Conservation (phyloP, 2,888 invertebrate genomes). For the Ceraclea dissimilis region DNA sequence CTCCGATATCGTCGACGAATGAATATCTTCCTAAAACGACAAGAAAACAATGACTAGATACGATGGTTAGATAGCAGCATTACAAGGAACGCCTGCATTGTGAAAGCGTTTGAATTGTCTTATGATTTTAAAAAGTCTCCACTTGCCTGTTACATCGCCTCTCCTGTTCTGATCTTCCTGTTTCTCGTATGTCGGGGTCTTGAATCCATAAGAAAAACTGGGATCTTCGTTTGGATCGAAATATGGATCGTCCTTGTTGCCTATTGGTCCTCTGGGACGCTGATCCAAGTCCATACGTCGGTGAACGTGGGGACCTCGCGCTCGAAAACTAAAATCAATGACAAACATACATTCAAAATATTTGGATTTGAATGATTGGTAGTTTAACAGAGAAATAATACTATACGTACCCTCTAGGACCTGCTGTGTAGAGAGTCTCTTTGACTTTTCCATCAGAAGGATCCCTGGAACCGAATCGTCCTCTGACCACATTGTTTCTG, state of each 20-base stretch:
- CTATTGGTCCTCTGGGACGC: conserved; percentile 55
- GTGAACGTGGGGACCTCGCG: conserved; percentile 66
- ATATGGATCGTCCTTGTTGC: conserved; percentile 63
- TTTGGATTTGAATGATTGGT: no score
- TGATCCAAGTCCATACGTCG: conserved; percentile 66
- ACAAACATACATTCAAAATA: not conserved
- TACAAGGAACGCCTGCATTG: no score
- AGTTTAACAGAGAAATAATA: no score
- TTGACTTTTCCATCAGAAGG: conserved; percentile 63
- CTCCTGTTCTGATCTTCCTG: conserved; percentile 57
- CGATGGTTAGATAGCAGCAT: no score
- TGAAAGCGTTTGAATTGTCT: no score
- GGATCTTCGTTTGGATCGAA: conserved; percentile 73
- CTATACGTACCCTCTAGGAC: conserved; percentile 56
- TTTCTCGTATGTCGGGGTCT: conserved; percentile 59
- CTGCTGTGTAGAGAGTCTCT: conserved; percentile 67
- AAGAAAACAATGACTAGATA: no score
- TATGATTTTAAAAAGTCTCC: no score
- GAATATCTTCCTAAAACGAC: conserved; percentile 59
- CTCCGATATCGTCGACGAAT: conserved; percentile 67
- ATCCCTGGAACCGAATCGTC: conserved; percentile 65
- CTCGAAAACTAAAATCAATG: conserved; percentile 50
- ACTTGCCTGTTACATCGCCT: conserved; percentile 52
- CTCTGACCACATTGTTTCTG: conserved; percentile 58
- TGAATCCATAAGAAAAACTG: conserved; percentile 62